Evolutionary conservation across 2,113 vertebrate genomes (phyloP).

Genomic region (Platichthys flesus): DNA sequence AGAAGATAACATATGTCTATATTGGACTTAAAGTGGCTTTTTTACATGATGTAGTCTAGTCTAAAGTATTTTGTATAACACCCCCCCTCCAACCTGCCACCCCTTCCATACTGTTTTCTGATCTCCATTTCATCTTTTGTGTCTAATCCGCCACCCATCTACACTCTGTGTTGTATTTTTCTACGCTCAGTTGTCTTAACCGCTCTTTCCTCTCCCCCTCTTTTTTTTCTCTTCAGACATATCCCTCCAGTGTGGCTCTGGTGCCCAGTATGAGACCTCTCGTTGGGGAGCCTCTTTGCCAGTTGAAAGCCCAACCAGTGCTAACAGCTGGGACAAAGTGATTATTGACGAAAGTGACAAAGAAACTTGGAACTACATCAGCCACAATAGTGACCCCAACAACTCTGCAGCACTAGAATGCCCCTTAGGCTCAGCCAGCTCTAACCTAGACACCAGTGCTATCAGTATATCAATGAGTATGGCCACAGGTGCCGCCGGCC

Average conservation of each 20-base stretch:
- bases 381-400: constrained; percentile 60
- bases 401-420: constrained; percentile 90
- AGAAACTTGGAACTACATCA: constrained; percentile 92
- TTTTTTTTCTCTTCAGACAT: constrained; percentile 85
- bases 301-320: constrained; percentile 83
- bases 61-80: not conserved
- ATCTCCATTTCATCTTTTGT: too few relatives aligned
- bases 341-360: constrained; percentile 89
- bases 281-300: constrained; percentile 86
- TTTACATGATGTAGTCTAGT: constrained; percentile 39
- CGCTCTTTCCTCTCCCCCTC: not conserved
- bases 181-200: constrained; percentile 11
- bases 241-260: constrained; percentile 85
- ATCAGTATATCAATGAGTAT: constrained; percentile 81
- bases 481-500: constrained; percentile 93
- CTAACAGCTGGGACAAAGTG: constrained; percentile 92
- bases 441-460: constrained; percentile 86
- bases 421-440: constrained; percentile 86
- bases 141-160: not conserved
- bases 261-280: constrained; percentile 92
- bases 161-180: not conserved
- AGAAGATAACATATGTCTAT: constrained; percentile 48
- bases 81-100: too few relatives aligned
- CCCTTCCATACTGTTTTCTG: too few relatives aligned
- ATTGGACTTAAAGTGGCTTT: constrained; percentile 8